A percentile compares a stretch with the other conserved stretches of the same genome.
Conservation (phyloP, 1,140 invertebrate species). For the Portunus trituberculatus region DNA sequence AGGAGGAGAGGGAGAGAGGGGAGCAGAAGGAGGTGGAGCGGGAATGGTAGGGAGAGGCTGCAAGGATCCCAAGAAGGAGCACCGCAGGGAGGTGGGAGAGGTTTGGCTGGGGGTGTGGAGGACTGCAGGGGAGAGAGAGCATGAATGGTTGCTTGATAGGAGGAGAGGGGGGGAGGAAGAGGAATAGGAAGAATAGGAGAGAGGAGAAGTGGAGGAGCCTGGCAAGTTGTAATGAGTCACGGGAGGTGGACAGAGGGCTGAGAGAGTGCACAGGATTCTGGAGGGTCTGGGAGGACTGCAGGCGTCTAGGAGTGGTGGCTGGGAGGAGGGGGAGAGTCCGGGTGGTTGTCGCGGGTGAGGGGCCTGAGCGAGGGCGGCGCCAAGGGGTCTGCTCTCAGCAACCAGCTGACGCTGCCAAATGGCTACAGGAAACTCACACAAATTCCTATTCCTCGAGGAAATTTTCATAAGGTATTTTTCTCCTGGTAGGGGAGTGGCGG, state of each 20-base stretch:
- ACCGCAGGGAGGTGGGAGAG: not conserved
- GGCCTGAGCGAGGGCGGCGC: not conserved
- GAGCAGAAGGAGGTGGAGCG: not conserved
- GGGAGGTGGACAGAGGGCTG: not conserved
- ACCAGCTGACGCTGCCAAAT: slow-evolving; percentile 30
- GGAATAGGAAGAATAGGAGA: not conserved
- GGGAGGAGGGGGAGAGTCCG: not conserved
- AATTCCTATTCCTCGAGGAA: slow-evolving; percentile 39
- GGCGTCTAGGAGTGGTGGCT: not conserved
- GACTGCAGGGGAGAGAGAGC: not conserved
- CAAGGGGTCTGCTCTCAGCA: slow-evolving; percentile 34
- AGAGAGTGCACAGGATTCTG: not conserved
- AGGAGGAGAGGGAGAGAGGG: not conserved
- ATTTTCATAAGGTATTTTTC: slow-evolving; percentile 14
- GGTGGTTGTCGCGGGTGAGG: not conserved
- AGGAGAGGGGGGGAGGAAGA: not conserved
- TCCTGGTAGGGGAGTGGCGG: not conserved
- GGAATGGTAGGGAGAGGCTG: not conserved
- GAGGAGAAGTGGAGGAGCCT: not conserved
- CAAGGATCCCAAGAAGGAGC: not conserved
- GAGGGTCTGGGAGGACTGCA: not conserved
- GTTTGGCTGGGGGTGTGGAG: not conserved
- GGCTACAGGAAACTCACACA: slow-evolving; percentile 51
- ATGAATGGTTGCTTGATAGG: not conserved
- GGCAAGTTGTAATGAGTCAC: not conserved